Evolutionary conservation across 2,797 vertebrate species (phyloP), one percentile per base, ranked within the genome.

Genomic region (Sebastes iracundus): DNA sequence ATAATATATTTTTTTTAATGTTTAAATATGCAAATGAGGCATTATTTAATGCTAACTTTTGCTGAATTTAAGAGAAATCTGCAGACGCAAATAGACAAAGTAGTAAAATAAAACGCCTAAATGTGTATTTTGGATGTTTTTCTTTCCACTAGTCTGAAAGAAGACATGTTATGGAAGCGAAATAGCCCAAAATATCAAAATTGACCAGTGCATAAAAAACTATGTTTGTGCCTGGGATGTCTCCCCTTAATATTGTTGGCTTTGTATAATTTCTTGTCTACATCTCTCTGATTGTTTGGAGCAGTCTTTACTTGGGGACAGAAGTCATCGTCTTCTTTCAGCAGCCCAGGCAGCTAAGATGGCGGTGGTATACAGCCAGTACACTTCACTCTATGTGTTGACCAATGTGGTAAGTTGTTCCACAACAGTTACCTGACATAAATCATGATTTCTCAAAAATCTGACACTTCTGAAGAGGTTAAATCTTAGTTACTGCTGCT

Each of bases 321-420:
- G 62, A 42, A 88, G 86, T 32, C 97, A 98, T 77, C 97, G 95
- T 53, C 94, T 99, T 66, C 91, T 99, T 7, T 96, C 96, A 0
- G 98, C 98, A 1, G 97, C 98, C 0, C 96, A 97, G 86, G 97
- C 97, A 69, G 97, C 97, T 82, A 97, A 97, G 83, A 94, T 98
- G 86, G 97, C 97, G 0, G 96, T 97, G 2, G 93, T 96, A 32
- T 97, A 97, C 93, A 97, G 97, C 87, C 97, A 97, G 72, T 99
- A 97, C 82, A 96, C 96, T 0, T 96, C 97, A 0, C 96, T 99
- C 12, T 99, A 97, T 20, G 98, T 99, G 81, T 94, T 99, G 90
- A 97, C 97, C 0, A 96, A 97, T 0, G 86, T 96, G 96, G 98
- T 99, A 86, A 90, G 95, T 93, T 32, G 7, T 18, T 58, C 35